These are phyloP conservation scores for Molossus alvarezi DNA, from an alignment of 2,797 vertebrate species.

Conservation along the genomic window DNA sequence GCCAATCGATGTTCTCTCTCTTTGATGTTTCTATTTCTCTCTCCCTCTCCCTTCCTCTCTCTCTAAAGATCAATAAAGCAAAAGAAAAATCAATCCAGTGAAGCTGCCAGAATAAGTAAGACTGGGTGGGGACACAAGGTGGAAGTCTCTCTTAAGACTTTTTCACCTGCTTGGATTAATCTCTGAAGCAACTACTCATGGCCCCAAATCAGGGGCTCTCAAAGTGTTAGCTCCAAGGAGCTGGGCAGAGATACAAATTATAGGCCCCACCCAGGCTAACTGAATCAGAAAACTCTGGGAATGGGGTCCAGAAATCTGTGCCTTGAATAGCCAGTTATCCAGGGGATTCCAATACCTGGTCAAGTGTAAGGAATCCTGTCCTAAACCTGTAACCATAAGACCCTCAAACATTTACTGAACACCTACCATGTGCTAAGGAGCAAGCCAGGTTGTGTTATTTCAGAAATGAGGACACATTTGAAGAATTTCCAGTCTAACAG, in stretches of 20 bases:
- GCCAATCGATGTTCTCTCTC: too few species aligned
- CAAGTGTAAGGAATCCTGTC: conserved; percentile 11
- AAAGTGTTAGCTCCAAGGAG: conserved; percentile 28
- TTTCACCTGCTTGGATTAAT: conserved; percentile 41
- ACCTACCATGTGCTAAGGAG: background rate
- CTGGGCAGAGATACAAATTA: conserved; percentile 23
- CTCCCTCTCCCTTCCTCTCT: too few species aligned
- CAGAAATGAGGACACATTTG: conserved; percentile 45
- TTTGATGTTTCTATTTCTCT: too few species aligned
- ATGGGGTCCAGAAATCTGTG: conserved; percentile 19
- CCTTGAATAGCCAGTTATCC: background rate
- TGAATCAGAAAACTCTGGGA: conserved; percentile 60
- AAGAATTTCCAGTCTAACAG: background rate
- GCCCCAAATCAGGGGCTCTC: conserved; percentile 15
- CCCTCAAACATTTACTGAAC: conserved; percentile 34
- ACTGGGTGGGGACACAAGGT: background rate
- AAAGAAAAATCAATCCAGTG: background rate
- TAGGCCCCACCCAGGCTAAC: background rate
- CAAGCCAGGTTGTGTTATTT: background rate
- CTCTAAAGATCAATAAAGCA: too few species aligned
- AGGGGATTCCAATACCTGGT: background rate
- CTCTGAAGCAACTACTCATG: background rate
- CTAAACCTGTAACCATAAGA: background rate
- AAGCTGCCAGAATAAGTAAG: conserved; percentile 6
- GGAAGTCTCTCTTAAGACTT: conserved; percentile 22